Evolutionary conservation across 1,140 invertebrate species (phyloP).

Genomic region (Argopecten irradians): DNA sequence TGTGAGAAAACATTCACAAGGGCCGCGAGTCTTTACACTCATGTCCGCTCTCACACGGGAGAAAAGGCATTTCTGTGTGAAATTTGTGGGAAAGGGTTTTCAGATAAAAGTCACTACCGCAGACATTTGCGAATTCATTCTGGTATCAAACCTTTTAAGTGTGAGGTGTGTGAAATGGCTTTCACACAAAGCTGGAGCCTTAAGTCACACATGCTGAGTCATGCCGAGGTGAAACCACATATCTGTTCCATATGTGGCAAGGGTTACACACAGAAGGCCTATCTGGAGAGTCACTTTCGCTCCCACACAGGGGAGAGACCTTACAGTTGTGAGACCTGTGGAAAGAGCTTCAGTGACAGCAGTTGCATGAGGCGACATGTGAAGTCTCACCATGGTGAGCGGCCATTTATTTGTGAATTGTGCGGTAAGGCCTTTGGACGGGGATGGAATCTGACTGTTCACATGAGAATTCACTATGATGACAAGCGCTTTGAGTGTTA

Average conservation of each 20-base stretch:
- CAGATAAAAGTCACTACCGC: slow-evolving; percentile 38
- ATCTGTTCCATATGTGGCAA: slow-evolving; percentile 38
- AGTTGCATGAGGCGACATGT: slow-evolving; percentile 82
- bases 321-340: slow-evolving; percentile 81
- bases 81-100: slow-evolving; percentile 36
- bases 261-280: slow-evolving; percentile 27
- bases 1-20: slow-evolving; percentile 39
- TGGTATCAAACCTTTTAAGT: slow-evolving; percentile 45
- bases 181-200: slow-evolving; percentile 44
- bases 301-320: slow-evolving; percentile 97
- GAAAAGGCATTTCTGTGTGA: slow-evolving; percentile 31
- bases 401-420: slow-evolving; percentile 90
- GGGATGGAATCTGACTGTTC: slow-evolving; percentile 83
- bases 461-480: slow-evolving; percentile 84
- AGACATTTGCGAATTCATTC: slow-evolving; percentile 39
- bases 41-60: slow-evolving; percentile 29
- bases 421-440: slow-evolving; percentile 92
- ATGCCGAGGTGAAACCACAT: slow-evolving; percentile 33
- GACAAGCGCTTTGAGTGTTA: slow-evolving; percentile 39
- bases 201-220: slow-evolving; percentile 32
- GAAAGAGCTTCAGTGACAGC: slow-evolving; percentile 81
- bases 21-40: slow-evolving; percentile 25
- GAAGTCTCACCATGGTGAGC: slow-evolving; percentile 77
- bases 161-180: slow-evolving; percentile 36
- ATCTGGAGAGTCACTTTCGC: slow-evolving; percentile 83